Evolutionary conservation across 2,113 vertebrate species (phyloP).

Genomic region (Prunella himalayana): DNA sequence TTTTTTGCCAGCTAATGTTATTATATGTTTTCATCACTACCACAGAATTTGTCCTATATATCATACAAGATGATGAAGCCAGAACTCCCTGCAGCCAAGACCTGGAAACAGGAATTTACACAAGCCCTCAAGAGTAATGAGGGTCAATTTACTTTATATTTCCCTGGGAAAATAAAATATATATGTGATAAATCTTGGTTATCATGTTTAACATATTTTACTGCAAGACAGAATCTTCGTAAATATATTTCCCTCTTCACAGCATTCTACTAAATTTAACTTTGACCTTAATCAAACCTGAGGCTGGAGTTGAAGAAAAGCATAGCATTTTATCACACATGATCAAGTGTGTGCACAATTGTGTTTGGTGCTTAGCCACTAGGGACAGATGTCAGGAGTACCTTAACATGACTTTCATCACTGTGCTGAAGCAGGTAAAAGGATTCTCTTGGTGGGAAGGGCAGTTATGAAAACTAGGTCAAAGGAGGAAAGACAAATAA

Average conservation of each 20-base stretch:
- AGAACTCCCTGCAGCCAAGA: background rate
- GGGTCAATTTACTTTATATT: background rate
- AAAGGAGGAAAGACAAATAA: background rate
- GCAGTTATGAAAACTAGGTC: background rate
- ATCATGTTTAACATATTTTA: background rate
- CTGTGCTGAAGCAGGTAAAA: background rate
- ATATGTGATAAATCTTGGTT: no score
- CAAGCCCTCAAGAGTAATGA: background rate
- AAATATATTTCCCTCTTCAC: background rate
- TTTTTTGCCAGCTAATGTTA: background rate
- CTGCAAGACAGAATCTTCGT: background rate
- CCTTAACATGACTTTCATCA: background rate
- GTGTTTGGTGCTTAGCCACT: background rate
- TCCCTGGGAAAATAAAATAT: background rate
- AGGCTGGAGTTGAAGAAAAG: background rate
- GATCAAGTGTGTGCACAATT: background rate
- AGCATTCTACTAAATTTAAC: background rate
- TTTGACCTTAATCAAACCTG: constrained; percentile 7
- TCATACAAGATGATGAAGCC: background rate
- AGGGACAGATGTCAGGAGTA: background rate
- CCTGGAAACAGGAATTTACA: background rate
- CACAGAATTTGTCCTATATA: background rate
- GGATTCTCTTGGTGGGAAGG: background rate
- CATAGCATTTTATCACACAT: background rate
- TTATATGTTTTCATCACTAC: background rate